Base-by-base conservation (phyloP, 2,797 vertebrate genomes). In the Myotis findleyi region DNA sequence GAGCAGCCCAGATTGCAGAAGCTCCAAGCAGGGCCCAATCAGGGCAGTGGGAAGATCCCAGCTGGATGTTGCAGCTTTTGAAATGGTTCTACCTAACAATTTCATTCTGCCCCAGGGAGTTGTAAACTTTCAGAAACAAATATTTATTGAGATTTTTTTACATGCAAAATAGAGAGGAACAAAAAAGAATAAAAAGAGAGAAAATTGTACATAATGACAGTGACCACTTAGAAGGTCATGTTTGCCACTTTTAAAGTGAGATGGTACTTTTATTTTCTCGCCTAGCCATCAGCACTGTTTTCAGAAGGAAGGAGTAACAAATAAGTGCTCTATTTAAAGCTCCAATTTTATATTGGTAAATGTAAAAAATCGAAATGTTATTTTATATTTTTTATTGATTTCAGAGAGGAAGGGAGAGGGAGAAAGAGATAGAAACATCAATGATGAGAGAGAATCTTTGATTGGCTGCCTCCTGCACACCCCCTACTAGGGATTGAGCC, bases 21-120 rank as follows among this genome's bases (percentile, higher is more conserved):
- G 1, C 25, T 44, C 18, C 10, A 38, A 16, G 16, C 36, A 33
- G 51, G 55, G 0, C 11, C 41, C 20, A 1, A 14, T 25, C 1
- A 2, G 53, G 66, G 51, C 1, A 10, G 20, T 18, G 38, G 55
- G 57, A 64, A 30, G 44, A 16, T 36, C 51, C 33, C 51, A 25
- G 75, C 21, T 12, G 59, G 57, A 30, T 16, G 12, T 6, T 23
- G 5, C 21, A 55, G 6, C 1, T 25, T 38, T 44, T 17, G 3
- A 10, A 23, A 0, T 49, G 77, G 16, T 33, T 93, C 75, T 53
- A 36, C 55, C 49, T 55, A 81, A 16, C 55, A 18, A 17, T 77
- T 87, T 84, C 27, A 41, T 73, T 92, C 94, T 79, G 47, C 59
- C 88, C 53, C 6, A 33, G 57, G 66, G 27, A 95, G n/a, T n/a